Evolutionary conservation across 2,113 vertebrate species (phyloP), one percentile per base, ranked within the genome.

Genomic region (Epinephelus fuscoguttatus): DNA sequence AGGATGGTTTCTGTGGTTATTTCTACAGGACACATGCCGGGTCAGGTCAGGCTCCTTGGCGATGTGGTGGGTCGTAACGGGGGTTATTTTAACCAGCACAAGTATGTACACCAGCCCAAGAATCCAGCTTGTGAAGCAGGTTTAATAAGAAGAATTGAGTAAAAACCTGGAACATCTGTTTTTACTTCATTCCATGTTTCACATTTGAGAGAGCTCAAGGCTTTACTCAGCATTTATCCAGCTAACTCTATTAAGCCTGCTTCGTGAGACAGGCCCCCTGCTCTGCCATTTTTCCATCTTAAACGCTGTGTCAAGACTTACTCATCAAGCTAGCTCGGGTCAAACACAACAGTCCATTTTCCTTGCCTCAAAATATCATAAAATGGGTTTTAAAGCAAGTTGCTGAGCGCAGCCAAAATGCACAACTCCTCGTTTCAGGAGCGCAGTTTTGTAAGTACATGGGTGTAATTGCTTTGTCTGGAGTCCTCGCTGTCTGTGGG

Each of bases 401-500:
- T 78, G 66, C 77, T 75, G 69, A 50, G 62, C 69, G n/a, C 63
- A 6, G 27, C 73, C 42, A 69, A 89, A 86, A 61, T 70, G 42
- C 90, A 72, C 71, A 67, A 49, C 67, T 52, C 68, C 6, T 74
- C 30, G 9, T 67, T 62, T 85, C 70, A 27, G 25, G 30, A 50
- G 59, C 13, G 19, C 23, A 47, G 63, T 81, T 89, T 19, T 67
- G 50, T 13, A 55, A 86, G 70, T 42, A 82, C 80, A 81, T 30
- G 73, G 80, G 78, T 87, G 72, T 72, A 76, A 84, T 82, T 75
- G 84, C 86, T 69, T 56, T 80, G 89, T 90, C 84, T 88, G 87
- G 59, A 27, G 78, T 82, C 57, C 59, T 62, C 6, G 25, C 45
- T 40, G 71, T 90, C 33, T 33, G 68, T 52, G 50, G 80, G 60